Conservation (phyloP, 2,113 vertebrate species). For the Eubucco bourcierii region DNA sequence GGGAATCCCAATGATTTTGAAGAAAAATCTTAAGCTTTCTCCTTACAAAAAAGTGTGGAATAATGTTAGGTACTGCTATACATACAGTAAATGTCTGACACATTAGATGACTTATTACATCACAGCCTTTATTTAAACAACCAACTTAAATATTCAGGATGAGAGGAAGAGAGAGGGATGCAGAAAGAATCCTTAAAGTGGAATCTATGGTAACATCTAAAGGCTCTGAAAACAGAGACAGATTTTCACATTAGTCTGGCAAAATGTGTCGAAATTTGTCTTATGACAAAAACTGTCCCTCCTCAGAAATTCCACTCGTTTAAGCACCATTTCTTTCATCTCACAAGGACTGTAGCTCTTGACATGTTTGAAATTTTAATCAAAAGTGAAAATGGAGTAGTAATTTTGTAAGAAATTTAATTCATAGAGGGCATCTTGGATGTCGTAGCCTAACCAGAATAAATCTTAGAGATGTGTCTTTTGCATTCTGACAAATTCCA, state of each 20-base stretch:
- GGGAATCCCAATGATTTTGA: background rate
- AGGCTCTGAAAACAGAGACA: background rate
- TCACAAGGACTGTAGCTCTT: background rate
- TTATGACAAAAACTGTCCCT: background rate
- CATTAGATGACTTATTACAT: background rate
- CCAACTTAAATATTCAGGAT: background rate
- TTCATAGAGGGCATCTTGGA: background rate
- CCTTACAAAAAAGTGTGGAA: background rate
- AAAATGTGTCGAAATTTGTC: slow-evolving; percentile 40
- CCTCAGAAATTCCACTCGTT: slow-evolving; percentile 34
- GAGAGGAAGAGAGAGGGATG: fast-evolving
- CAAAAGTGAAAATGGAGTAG: slow-evolving; percentile 36
- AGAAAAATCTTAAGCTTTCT: background rate
- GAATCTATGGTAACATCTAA: background rate
- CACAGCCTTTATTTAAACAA: background rate
- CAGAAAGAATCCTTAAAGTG: background rate
- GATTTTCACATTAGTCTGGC: background rate
- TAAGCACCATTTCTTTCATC: background rate
- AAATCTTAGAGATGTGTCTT: background rate
- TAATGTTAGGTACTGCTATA: background rate
- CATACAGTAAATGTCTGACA: background rate
- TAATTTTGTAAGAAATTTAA: slow-evolving; percentile 18
- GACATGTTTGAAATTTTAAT: slow-evolving; percentile 39
- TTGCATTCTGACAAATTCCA: background rate
- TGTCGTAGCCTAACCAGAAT: background rate